Evolutionary conservation across 2,113 vertebrate species (phyloP).

Genomic region (Antechinus flavipes): DNA sequence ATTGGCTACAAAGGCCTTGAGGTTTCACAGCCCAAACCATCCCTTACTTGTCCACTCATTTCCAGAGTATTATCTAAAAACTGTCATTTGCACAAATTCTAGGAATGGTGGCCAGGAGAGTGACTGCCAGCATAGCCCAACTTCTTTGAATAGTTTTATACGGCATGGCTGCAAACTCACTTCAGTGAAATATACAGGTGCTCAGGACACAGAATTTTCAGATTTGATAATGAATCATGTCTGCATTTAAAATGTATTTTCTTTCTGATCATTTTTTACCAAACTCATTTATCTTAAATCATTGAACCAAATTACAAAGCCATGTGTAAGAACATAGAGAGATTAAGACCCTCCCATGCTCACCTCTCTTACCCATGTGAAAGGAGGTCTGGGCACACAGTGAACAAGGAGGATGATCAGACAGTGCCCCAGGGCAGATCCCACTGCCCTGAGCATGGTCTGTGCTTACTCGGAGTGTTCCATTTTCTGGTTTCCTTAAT

Average conservation of each 20-base stretch:
- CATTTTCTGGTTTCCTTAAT: not conserved
- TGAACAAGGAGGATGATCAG: not conserved
- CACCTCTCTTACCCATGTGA: not conserved
- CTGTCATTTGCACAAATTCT: not conserved
- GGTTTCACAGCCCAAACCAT: not conserved
- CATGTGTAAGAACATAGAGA: not conserved
- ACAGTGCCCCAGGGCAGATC: rapidly evolving
- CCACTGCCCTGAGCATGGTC: not conserved
- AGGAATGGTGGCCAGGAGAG: not conserved
- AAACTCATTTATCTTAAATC: slow-evolving; percentile 1
- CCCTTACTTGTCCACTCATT: not conserved
- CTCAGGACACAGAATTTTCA: not conserved
- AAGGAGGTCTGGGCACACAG: not conserved
- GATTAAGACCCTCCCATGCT: not conserved
- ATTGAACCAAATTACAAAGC: not conserved
- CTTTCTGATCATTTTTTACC: not conserved
- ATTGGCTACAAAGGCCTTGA: not conserved
- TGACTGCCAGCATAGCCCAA: not conserved
- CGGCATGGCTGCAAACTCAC: not conserved
- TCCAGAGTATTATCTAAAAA: not conserved
- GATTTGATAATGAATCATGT: not conserved
- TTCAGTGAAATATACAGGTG: not conserved
- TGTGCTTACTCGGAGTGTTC: not conserved
- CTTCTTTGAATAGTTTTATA: not conserved
- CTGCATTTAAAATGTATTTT: not conserved